These are phyloP conservation scores for Pedetes capensis DNA, from an alignment of 2,113 vertebrate genomes.

Conservation along the genomic window DNA sequence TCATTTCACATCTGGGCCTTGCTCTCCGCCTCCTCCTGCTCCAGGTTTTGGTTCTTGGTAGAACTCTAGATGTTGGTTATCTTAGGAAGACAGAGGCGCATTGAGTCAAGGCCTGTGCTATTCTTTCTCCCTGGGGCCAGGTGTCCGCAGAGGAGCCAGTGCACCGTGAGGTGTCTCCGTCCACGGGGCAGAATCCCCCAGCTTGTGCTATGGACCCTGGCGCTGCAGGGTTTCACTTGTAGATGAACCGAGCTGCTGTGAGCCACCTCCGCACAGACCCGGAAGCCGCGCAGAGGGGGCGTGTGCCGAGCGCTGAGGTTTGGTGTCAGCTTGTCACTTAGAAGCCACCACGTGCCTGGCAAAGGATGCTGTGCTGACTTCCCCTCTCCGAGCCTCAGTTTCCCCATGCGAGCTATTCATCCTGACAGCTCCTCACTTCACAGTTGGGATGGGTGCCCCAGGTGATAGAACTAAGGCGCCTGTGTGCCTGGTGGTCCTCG, in stretches of 20 bases:
- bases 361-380: too few relatives aligned
- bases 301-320: not conserved
- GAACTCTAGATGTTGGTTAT: not conserved
- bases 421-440: not conserved
- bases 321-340: rapidly evolving
- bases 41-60: constrained; percentile 38
- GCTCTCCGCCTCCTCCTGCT: not conserved
- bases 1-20: not conserved
- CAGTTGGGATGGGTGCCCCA: not conserved
- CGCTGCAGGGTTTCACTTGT: rapidly evolving
- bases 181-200: not conserved
- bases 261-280: not conserved
- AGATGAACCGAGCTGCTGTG: not conserved
- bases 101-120: not conserved
- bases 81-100: not conserved
- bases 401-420: not conserved
- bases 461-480: not conserved
- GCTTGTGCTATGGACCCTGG: rapidly evolving
- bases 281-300: not conserved
- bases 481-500: too few relatives aligned
- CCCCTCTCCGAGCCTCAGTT: not conserved
- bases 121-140: not conserved
- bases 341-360: not conserved
- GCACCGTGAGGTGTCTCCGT: rapidly evolving
- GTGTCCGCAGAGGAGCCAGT: rapidly evolving